Evolutionary conservation across 92 coral and sea anemone species (phyloP).

Genomic region (Porites lobata): DNA sequence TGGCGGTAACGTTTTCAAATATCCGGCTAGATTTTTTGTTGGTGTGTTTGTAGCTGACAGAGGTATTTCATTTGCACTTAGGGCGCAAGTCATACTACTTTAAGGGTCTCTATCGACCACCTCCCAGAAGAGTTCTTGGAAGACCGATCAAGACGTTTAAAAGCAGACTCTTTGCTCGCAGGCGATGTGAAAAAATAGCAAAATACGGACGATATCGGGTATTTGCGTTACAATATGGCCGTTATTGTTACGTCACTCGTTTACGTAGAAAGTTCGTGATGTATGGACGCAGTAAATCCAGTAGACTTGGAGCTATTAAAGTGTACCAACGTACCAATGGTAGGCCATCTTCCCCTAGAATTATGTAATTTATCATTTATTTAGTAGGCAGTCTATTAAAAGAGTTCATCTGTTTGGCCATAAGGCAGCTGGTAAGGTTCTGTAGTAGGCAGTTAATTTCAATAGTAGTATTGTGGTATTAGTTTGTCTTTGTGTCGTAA

Average conservation of each 20-base stretch:
- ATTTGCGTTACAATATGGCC: slow-evolving; percentile 24
- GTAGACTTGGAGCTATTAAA: neutral
- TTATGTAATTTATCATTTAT: too few species aligned
- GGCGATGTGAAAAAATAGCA: slow-evolving; percentile 30
- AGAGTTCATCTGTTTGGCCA: too few species aligned
- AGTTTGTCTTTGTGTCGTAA: too few species aligned
- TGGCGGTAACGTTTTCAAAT: too few species aligned
- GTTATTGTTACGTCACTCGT: slow-evolving; percentile 16
- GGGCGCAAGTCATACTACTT: slow-evolving; percentile 24
- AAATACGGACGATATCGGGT: slow-evolving; percentile 20
- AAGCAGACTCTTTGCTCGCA: slow-evolving; percentile 23
- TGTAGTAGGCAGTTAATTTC: too few species aligned
- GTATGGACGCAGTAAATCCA: slow-evolving; percentile 29
- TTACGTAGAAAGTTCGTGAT: slow-evolving; percentile 10
- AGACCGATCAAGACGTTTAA: slow-evolving; percentile 19
- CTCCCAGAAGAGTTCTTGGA: slow-evolving; percentile 14
- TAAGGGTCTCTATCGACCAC: slow-evolving; percentile 24
- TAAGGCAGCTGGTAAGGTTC: too few species aligned
- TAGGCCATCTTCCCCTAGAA: neutral
- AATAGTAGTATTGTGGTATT: too few species aligned
- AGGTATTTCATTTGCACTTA: neutral
- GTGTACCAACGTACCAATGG: slow-evolving; percentile 14
- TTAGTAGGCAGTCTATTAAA: too few species aligned
- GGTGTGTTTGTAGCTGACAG: neutral
- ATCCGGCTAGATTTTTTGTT: too few species aligned